Evolutionary conservation across 1,140 invertebrate genomes (phyloP).

Genomic region (Pseudachorutes palmiensis): DNA sequence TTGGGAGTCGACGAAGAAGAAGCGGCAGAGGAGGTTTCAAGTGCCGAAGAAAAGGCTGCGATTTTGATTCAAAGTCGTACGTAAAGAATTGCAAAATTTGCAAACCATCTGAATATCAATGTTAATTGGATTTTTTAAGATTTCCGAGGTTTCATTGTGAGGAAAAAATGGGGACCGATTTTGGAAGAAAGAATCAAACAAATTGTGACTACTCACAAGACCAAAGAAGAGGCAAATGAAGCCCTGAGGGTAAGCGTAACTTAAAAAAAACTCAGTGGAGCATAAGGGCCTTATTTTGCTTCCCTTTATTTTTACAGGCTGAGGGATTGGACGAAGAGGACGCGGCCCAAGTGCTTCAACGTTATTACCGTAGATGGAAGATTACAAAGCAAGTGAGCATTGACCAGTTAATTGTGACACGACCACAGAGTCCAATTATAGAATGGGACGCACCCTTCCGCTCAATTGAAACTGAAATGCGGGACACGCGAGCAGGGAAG

Average conservation of each 20-base stretch:
- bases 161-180: constrained; percentile 53
- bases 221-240: constrained; percentile 42
- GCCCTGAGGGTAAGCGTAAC: constrained; percentile 40
- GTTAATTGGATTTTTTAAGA: constrained; percentile 42
- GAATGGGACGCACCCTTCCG: constrained; percentile 37
- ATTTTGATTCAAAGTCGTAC: constrained; percentile 59
- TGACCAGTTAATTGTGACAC: constrained; percentile 27
- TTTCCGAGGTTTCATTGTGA: constrained; percentile 56
- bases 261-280: no score
- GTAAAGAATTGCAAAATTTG: constrained; percentile 31
- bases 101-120: background rate
- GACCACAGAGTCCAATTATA: constrained; percentile 45
- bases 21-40: background rate
- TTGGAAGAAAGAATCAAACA: constrained; percentile 45
- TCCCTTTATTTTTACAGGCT: constrained; percentile 26
- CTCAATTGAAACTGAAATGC: constrained; percentile 19
- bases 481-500: constrained; percentile 22
- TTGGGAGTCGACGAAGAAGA: constrained; percentile 24
- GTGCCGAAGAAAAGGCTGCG: constrained; percentile 46
- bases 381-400: constrained; percentile 18
- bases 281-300: no score
- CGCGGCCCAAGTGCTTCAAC: constrained; percentile 43
- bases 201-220: constrained; percentile 43
- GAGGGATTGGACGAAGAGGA: constrained; percentile 48
- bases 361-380: constrained; percentile 40